A percentile compares a stretch with the other conserved stretches of the same genome.
Conservation (phyloP, 1,140 invertebrate genomes). For the Eueides isabella region DNA sequence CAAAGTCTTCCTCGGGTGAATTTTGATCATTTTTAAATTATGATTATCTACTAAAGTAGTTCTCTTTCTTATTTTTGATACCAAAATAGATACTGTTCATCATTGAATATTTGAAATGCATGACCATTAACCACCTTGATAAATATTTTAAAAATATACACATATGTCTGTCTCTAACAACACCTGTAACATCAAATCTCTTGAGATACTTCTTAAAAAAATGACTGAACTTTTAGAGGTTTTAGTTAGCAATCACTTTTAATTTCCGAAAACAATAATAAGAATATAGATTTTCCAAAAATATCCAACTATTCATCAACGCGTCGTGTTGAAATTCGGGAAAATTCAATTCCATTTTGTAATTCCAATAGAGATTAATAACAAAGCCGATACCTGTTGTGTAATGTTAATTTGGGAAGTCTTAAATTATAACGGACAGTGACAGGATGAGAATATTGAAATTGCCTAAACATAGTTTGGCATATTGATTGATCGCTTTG, state of each 20-base stretch:
- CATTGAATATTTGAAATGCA: not conserved
- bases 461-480: conserved; percentile 22
- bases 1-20: not conserved
- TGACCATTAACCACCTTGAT: too few relatives aligned
- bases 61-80: not conserved
- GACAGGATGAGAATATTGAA: conserved; percentile 2
- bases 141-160: too few relatives aligned
- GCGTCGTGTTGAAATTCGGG: not conserved
- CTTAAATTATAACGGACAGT: conserved; percentile 16
- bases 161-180: too few relatives aligned
- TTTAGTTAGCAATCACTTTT: not conserved
- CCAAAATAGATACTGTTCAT: not conserved
- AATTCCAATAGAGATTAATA: conserved; percentile 16
- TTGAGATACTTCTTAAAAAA: too few relatives aligned
- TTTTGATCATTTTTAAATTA: conserved; percentile 6
- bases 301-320: not conserved
- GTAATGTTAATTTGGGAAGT: conserved; percentile 17
- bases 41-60: not conserved
- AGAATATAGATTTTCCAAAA: not conserved
- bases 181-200: too few relatives aligned
- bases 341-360: not conserved
- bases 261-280: not conserved
- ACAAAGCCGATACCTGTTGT: conserved; percentile 6
- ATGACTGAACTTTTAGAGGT: too few relatives aligned
- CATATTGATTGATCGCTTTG: conserved; percentile 25